Evolutionary conservation across 92 coral and sea anemone species (phyloP).

Genomic region (Zoanthus solanderi): DNA sequence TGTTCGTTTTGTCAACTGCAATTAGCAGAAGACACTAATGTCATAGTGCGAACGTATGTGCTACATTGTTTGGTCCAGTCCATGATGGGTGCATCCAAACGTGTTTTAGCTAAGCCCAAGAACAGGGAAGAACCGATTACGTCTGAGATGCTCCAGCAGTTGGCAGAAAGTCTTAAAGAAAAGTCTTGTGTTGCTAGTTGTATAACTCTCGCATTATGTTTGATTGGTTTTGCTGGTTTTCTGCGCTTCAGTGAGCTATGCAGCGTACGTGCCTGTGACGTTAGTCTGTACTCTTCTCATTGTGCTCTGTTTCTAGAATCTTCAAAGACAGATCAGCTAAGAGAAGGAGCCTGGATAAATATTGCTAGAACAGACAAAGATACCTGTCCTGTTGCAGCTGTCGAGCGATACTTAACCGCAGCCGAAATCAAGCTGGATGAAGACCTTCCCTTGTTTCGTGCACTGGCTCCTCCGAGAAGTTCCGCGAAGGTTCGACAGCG

Average conservation of each 20-base stretch:
- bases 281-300: slow-evolving; percentile 34
- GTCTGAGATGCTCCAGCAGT: slow-evolving; percentile 37
- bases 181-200: slow-evolving; percentile 22
- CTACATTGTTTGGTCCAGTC: slow-evolving; percentile 44
- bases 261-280: slow-evolving; percentile 53
- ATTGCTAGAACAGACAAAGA: slow-evolving; percentile 51
- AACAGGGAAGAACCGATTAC: slow-evolving; percentile 59
- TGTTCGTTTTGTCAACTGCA: no score
- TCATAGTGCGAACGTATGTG: no score
- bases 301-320: slow-evolving; percentile 60
- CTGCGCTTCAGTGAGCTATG: not conserved
- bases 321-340: slow-evolving; percentile 64
- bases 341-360: slow-evolving; percentile 63
- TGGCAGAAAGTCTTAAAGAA: slow-evolving; percentile 5
- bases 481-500: slow-evolving; percentile 54
- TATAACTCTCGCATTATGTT: slow-evolving; percentile 52
- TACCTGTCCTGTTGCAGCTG: slow-evolving; percentile 60
- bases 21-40: no score
- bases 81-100: slow-evolving; percentile 52
- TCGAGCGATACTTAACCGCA: slow-evolving; percentile 61
- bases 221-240: slow-evolving; percentile 59
- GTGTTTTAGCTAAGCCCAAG: slow-evolving; percentile 51
- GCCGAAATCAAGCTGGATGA: slow-evolving; percentile 56
- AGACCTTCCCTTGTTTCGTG: slow-evolving; percentile 61
- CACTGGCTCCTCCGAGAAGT: slow-evolving; percentile 36